Conservation (phyloP, 1,140 invertebrate genomes). For the Varroa destructor region DNA sequence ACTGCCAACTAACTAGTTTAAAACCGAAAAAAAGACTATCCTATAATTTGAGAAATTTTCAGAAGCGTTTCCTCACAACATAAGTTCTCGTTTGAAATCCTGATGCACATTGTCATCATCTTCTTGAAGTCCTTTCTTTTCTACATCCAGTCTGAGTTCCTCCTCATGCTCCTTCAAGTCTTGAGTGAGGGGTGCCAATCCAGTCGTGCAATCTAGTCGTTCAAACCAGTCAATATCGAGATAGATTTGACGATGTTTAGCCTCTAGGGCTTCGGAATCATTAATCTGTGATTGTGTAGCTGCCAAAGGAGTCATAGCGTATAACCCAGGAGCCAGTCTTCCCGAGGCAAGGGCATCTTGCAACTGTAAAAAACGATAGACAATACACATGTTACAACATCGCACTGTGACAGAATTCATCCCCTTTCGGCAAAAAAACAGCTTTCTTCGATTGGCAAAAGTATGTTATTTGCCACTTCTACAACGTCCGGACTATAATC, state of each 20-base stretch:
- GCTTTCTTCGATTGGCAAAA: no score
- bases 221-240: constrained; percentile 69
- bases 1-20: constrained; percentile 5
- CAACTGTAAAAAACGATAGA: constrained; percentile 45
- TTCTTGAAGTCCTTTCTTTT: constrained; percentile 51
- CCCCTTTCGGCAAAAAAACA: no score
- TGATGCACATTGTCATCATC: constrained; percentile 67
- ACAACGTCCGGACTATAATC: no score
- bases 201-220: constrained; percentile 59
- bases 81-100: constrained; percentile 80
- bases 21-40: constrained; percentile 8
- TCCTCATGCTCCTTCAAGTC: constrained; percentile 50
- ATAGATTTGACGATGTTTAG: constrained; percentile 57
- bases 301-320: constrained; percentile 46
- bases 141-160: constrained; percentile 41
- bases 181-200: constrained; percentile 61
- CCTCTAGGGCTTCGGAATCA: constrained; percentile 49
- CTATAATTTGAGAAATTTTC: background rate
- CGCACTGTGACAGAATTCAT: no score
- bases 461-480: no score
- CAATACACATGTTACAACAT: no score
- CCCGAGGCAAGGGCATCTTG: constrained; percentile 69
- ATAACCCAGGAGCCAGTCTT: constrained; percentile 65
- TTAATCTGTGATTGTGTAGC: constrained; percentile 34
- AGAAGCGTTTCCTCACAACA: constrained; percentile 48